A percentile compares a stretch with the other conserved stretches of the same genome.
Evolutionary conservation across 1,140 invertebrate genomes (phyloP).

Genomic region (Drosophila bocqueti): DNA sequence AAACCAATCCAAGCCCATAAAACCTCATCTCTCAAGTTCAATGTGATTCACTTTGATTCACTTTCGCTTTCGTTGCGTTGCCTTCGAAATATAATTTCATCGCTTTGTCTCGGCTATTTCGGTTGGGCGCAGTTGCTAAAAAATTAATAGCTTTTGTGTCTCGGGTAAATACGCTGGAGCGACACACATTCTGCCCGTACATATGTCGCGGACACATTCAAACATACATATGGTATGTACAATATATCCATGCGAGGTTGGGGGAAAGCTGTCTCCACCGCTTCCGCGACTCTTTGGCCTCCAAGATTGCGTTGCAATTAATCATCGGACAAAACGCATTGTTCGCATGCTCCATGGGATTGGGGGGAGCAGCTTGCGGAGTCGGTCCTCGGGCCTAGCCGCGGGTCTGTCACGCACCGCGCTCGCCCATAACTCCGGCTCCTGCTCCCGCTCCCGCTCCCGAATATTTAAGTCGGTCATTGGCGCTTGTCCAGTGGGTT

Average conservation of each 20-base stretch:
- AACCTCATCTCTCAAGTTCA: slow-evolving; percentile 45
- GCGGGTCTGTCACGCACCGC: slow-evolving; percentile 30
- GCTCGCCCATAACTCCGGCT: slow-evolving; percentile 26
- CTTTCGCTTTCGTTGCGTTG: slow-evolving; percentile 66
- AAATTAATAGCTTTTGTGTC: slow-evolving; percentile 78
- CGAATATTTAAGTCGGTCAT: slow-evolving; percentile 71
- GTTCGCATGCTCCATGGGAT: slow-evolving; percentile 52
- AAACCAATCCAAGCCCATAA: slow-evolving; percentile 30
- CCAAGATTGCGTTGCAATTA: slow-evolving; percentile 81
- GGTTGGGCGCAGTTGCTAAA: slow-evolving; percentile 59
- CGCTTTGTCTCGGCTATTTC: slow-evolving; percentile 44
- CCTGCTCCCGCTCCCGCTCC: slow-evolving; percentile 22
- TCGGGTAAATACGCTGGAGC: slow-evolving; percentile 54
- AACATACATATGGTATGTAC: not conserved
- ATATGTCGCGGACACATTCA: slow-evolving; percentile 4
- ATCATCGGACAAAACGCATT: slow-evolving; percentile 81
- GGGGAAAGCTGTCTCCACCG: slow-evolving; percentile 64
- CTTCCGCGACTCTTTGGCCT: slow-evolving; percentile 64
- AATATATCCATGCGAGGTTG: slow-evolving; percentile 39
- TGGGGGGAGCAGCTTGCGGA: slow-evolving; percentile 9
- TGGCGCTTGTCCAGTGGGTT: slow-evolving; percentile 50
- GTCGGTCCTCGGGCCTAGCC: not conserved
- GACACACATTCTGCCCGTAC: slow-evolving; percentile 63
- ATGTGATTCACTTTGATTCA: slow-evolving; percentile 51
- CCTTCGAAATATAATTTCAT: slow-evolving; percentile 56